Conservation (phyloP, 2,888 invertebrate genomes). For the Mactromeris polynyma region DNA sequence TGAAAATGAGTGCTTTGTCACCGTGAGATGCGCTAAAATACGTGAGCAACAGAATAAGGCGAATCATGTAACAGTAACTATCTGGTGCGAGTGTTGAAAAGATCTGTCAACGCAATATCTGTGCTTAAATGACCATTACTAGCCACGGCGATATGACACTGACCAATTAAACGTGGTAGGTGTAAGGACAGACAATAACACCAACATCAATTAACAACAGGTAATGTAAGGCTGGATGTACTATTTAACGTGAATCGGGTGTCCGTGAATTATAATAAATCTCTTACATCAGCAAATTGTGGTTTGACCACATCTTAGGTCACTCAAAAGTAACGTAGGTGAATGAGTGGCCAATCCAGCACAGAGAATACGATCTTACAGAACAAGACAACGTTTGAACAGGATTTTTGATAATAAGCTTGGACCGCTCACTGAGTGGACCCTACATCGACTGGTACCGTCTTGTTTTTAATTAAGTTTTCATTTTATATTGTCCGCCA, state of each 20-base stretch:
- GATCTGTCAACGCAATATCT: neutral
- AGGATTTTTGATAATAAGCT: no score
- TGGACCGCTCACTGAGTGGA: no score
- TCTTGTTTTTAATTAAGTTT: no score
- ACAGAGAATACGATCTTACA: no score
- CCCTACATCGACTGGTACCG: no score
- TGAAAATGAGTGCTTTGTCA: no score
- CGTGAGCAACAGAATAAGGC: no score
- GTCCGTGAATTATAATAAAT: conserved; percentile 2
- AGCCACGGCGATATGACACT: conserved; percentile 21
- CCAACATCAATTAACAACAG: neutral
- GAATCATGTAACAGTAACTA: no score
- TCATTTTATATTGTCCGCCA: no score
- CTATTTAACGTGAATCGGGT: neutral
- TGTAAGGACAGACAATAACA: neutral
- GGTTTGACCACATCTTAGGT: neutral
- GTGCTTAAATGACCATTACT: neutral
- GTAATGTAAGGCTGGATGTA: neutral
- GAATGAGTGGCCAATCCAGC: no score
- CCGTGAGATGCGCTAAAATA: no score
- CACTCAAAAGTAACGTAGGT: neutral
- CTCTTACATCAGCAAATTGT: neutral
- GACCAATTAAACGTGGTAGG: conserved; percentile 25
- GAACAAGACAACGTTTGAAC: no score
- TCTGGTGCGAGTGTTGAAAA: neutral